Evolutionary conservation across 2,888 invertebrate genomes (phyloP).

Genomic region (Spialia ferax): DNA sequence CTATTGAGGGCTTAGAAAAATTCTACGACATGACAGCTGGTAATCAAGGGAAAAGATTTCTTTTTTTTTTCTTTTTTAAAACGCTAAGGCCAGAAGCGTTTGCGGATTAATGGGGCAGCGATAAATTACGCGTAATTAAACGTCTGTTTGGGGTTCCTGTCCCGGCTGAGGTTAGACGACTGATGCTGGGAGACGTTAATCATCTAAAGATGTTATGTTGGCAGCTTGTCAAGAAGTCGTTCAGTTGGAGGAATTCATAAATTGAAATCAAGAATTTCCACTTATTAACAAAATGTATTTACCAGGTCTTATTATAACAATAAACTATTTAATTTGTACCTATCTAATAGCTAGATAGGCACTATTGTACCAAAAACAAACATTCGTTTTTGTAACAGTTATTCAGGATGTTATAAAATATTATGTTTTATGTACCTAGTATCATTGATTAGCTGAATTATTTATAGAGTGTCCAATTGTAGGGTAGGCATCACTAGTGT

Average conservation of each 20-base stretch:
- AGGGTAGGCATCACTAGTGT: too few species aligned
- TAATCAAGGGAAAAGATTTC: constrained; percentile 84
- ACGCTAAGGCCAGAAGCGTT: constrained; percentile 65
- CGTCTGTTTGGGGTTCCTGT: constrained; percentile 65
- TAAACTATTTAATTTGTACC: too few species aligned
- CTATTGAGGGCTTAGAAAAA: constrained; percentile 82
- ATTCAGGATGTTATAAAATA: too few species aligned
- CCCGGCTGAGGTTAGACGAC: constrained; percentile 30
- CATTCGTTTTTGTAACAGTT: too few species aligned
- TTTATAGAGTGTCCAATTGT: not conserved
- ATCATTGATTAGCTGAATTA: not conserved
- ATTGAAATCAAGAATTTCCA: constrained; percentile 3
- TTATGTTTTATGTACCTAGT: not conserved
- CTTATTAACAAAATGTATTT: not conserved
- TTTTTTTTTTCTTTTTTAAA: constrained; percentile 58
- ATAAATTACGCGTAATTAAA: constrained; percentile 85
- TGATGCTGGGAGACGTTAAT: constrained; percentile 26
- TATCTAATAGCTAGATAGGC: too few species aligned
- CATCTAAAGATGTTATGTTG: constrained; percentile 27
- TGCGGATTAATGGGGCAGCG: constrained; percentile 74
- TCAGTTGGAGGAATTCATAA: not conserved
- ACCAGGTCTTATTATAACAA: too few species aligned
- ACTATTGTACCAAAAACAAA: too few species aligned
- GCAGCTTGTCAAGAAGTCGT: constrained; percentile 27
- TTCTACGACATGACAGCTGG: constrained; percentile 84